phyloP scores from a whole-genome alignment of 2,113 vertebrate genomes.

The Todiramphus saurophagus region DNA sequence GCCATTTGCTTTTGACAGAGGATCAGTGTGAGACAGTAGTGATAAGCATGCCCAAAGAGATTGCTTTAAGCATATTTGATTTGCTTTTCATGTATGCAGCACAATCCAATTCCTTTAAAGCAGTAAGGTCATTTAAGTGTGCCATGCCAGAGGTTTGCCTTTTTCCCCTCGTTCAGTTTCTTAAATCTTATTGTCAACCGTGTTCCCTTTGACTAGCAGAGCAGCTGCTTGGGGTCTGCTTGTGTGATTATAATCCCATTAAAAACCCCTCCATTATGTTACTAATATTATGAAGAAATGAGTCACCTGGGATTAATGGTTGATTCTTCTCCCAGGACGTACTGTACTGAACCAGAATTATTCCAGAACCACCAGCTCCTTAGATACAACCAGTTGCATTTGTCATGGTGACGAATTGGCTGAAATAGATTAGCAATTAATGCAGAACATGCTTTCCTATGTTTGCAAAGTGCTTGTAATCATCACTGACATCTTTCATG shows the following conservation, averaged over 20 bases:
- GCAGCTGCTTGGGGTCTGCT: conserved; percentile 74
- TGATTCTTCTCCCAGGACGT: conserved; percentile 68
- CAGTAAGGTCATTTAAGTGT: conserved; percentile 70
- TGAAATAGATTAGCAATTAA: conserved; percentile 74
- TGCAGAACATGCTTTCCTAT: conserved; percentile 69
- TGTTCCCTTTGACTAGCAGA: conserved; percentile 71
- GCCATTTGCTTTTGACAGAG: not conserved
- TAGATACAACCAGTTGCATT: conserved; percentile 67
- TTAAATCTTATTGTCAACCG: conserved; percentile 79
- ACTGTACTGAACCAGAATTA: conserved; percentile 59
- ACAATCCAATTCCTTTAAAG: conserved; percentile 68
- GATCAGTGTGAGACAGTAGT: conserved; percentile 6
- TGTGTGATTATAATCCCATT: conserved; percentile 82
- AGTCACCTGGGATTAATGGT: conserved; percentile 75
- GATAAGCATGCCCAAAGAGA: conserved; percentile 61
- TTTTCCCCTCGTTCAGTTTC: conserved; percentile 71
- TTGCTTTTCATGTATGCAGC: conserved; percentile 67
- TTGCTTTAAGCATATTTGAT: conserved; percentile 67
- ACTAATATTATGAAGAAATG: conserved; percentile 81
- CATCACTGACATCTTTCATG: conserved; percentile 63
- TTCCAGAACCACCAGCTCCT: conserved; percentile 32
- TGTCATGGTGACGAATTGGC: conserved; percentile 71
- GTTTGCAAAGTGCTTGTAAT: conserved; percentile 71
- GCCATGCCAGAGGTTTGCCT: conserved; percentile 67
- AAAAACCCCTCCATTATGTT: conserved; percentile 75